Percentiles rank a stretch among this genome's conserved stretches.
Conservation (phyloP, 2,113 vertebrate genomes). For the Hippocampus barbouri region DNA sequence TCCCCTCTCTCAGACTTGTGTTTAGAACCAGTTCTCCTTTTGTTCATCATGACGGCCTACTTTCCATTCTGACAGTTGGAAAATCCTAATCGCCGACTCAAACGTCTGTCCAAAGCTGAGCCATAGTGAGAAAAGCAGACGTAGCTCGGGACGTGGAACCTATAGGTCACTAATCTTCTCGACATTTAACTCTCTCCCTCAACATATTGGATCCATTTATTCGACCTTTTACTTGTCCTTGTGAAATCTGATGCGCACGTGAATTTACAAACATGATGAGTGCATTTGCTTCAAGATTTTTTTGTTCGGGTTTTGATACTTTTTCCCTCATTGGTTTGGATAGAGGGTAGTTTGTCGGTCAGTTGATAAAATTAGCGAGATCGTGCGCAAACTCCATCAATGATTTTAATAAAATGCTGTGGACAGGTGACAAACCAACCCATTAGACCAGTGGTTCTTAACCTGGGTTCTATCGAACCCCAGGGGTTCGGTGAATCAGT, state of each 20-base stretch:
- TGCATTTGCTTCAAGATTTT: constrained; percentile 14
- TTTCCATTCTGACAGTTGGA: constrained; percentile 24
- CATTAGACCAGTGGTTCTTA: too few species aligned
- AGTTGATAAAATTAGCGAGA: not conserved
- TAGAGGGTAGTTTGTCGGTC: not conserved
- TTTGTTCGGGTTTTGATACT: not conserved
- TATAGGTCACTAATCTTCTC: constrained; percentile 30
- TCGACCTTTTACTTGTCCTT: constrained; percentile 31
- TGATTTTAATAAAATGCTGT: not conserved
- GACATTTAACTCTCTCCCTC: constrained; percentile 37
- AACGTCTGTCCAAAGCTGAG: constrained; percentile 32
- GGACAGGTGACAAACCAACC: too few species aligned
- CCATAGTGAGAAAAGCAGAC: constrained; percentile 14
- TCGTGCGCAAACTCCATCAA: not conserved
- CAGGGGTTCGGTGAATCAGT: too few species aligned
- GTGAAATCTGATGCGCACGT: constrained; percentile 38
- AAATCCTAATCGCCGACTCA: constrained; percentile 29
- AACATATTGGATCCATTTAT: constrained; percentile 34
- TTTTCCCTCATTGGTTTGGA: not conserved
- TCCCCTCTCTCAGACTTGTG: constrained; percentile 34
- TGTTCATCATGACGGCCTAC: constrained; percentile 51
- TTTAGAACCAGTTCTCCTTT: constrained; percentile 37
- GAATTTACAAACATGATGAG: constrained; percentile 15
- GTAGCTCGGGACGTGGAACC: constrained; percentile 11
- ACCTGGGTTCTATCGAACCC: too few species aligned